Evolutionary conservation across 2,797 vertebrate species (phyloP), one percentile per base, ranked within the genome.

Genomic region (Silurus lanzhouensis): DNA sequence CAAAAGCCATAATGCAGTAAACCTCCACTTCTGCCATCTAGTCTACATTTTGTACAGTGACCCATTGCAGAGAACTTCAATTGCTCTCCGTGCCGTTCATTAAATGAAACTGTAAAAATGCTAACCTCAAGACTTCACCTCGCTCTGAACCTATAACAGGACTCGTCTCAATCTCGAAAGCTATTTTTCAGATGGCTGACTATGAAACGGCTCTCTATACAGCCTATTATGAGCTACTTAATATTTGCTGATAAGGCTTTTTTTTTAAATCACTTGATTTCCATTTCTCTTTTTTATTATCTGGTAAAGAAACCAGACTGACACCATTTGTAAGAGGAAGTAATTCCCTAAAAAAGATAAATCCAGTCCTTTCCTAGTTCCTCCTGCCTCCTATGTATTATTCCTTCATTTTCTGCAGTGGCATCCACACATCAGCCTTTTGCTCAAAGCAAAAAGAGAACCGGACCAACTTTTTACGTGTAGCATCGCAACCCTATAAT

Each of bases 151-250:
- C 64, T 68, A 67, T 82, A 70, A 38, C 8, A 27, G 15, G 10
- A 58, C 55, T 60, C 25, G 55, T 55, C 48, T 8, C 60, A 60
- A 61, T 48, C 81, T 77, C 46, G 38, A 81, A 80, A 80, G 76
- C 77, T 83, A 64, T 84, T 87, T 83, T 80, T 84, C 79, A 48
- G 57, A 46, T 81, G 82, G 64, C 75, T 83, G 81, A 84, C 60
- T 72, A 82, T 61, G 63, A 82, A 77, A 76, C 55, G 78, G 68
- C 61, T 44, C 38, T 86, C 48, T 9, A n/a, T 60, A 81, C 27
- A 72, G 57, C 77, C 84, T 38, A 20, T 86, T 82, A 75, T 58
- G 14, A 80, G 78, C 64, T 80, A 48, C 44, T 80, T 71, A 84
- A 52, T 74, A 78, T 52, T 31, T 74, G 68, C 85, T 81, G 85